These are phyloP conservation scores for Diogma glabrata DNA, from an alignment of 2,888 invertebrate genomes.

Conservation along the genomic window DNA sequence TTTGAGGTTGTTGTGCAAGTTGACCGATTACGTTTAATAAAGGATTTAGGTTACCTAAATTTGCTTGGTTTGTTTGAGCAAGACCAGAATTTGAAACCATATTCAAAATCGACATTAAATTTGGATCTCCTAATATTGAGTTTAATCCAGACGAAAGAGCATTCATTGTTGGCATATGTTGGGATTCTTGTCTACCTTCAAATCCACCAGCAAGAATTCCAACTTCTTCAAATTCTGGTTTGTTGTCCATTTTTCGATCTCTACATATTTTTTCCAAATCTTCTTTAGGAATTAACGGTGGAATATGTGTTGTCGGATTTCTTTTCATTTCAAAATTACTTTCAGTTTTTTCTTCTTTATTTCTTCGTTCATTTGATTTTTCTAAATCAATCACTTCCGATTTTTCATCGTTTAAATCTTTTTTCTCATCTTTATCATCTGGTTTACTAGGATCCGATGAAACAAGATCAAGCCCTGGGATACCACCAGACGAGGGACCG, in stretches of 20 bases:
- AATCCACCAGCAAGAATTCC: background rate
- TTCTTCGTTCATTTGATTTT: background rate
- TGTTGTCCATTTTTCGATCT: conserved; percentile 32
- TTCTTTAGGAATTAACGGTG: background rate
- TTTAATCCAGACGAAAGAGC: conserved; percentile 51
- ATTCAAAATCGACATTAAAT: conserved; percentile 45
- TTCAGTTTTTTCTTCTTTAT: background rate
- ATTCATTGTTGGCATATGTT: too few species aligned
- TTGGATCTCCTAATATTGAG: conserved; percentile 49
- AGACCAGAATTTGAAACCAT: conserved; percentile 4
- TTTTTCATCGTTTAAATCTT: conserved; percentile 16
- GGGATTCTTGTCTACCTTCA: conserved; percentile 35
- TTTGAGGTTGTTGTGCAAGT: background rate
- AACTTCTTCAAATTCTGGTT: conserved; percentile 26
- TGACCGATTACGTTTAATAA: background rate
- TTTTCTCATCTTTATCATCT: conserved; percentile 20
- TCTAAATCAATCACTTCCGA: conserved; percentile 19
- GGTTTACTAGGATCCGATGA: conserved; percentile 35
- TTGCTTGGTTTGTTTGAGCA: background rate
- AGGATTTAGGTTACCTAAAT: background rate
- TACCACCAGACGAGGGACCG: too few species aligned
- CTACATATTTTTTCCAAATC: background rate
- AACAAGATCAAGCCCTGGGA: conserved; percentile 63
- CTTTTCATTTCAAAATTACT: background rate
- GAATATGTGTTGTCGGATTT: background rate